Conservation (phyloP, 2,888 invertebrate genomes). For the Thera britannica region DNA sequence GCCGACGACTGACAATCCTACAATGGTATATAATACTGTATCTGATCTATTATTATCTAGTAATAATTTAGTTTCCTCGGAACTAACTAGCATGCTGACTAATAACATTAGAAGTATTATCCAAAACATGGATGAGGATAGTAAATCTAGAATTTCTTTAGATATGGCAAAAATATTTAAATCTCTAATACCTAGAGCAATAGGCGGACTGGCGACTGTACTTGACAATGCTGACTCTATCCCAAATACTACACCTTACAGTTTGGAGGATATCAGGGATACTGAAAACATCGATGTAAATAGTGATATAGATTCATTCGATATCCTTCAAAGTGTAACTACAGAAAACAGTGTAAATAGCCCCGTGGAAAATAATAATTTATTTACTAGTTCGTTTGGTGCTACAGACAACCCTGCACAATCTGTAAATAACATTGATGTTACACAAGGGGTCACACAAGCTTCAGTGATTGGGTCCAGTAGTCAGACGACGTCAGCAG, state of each 20-base stretch:
- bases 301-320: conserved; percentile 49
- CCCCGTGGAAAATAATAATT: conserved; percentile 53
- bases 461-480: conserved; percentile 55
- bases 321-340: conserved; percentile 68
- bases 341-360: conserved; percentile 68
- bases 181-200: conserved; percentile 78
- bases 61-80: conserved; percentile 78
- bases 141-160: conserved; percentile 77
- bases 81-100: conserved; percentile 83
- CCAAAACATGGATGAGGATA: conserved; percentile 74
- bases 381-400: conserved; percentile 40
- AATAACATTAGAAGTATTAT: conserved; percentile 78
- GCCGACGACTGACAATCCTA: conserved; percentile 73
- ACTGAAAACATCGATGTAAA: conserved; percentile 70
- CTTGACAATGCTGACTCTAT: conserved; percentile 65
- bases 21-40: conserved; percentile 81
- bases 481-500: conserved; percentile 54
- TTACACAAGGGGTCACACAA: conserved; percentile 47
- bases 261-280: conserved; percentile 79
- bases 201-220: conserved; percentile 65
- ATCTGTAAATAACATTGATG: conserved; percentile 67
- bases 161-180: conserved; percentile 82
- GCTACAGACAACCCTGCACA: conserved; percentile 47
- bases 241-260: conserved; percentile 78
- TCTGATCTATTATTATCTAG: conserved; percentile 79